Conservation (phyloP, 2,113 vertebrate genomes). For the Parus major region DNA sequence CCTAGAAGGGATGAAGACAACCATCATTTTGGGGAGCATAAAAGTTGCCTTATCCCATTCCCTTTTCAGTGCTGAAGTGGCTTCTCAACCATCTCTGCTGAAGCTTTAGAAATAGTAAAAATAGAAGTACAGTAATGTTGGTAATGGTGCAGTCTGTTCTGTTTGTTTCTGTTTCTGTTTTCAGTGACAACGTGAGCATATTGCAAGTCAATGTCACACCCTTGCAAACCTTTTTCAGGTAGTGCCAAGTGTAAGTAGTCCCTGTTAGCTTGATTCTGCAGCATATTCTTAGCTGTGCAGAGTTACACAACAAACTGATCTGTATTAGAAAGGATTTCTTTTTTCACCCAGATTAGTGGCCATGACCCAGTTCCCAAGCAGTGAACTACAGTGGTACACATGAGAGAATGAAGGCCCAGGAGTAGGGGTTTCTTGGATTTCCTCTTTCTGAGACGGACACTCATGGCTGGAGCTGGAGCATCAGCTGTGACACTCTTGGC, state of each 20-base stretch:
- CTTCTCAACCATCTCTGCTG: background rate
- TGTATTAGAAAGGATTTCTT: background rate
- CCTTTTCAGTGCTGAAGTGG: background rate
- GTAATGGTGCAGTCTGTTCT: background rate
- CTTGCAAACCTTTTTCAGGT: background rate
- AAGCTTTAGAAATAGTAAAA: background rate
- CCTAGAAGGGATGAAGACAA: background rate
- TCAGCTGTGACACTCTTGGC: background rate
- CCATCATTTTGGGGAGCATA: background rate
- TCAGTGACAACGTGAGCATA: background rate
- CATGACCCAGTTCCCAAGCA: background rate
- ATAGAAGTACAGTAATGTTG: background rate
- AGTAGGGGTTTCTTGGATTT: background rate
- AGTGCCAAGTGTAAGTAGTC: background rate
- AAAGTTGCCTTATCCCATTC: background rate
- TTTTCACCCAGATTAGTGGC: background rate
- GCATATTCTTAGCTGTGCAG: background rate
- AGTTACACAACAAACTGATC: background rate
- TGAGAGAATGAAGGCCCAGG: background rate
- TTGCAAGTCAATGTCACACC: background rate
- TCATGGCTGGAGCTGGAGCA: background rate
- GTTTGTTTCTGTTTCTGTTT: background rate
- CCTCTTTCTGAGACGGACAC: background rate
- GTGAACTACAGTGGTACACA: background rate
- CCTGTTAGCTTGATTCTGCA: background rate